Evolutionary conservation across 2,888 invertebrate genomes (phyloP).

Genomic region (Rotaria macrura): DNA sequence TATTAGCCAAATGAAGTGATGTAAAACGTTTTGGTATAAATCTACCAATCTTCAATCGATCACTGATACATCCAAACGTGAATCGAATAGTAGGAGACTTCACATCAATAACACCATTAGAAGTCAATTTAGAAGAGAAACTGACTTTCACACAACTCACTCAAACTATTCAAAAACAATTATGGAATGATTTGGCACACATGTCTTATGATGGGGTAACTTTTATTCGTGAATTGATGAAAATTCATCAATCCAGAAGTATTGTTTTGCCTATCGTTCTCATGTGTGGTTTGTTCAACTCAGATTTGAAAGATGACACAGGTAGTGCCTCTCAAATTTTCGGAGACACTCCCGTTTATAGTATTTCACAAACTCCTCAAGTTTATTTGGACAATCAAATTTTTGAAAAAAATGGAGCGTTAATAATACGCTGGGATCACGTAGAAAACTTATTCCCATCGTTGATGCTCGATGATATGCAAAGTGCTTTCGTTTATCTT

Average conservation of each 20-base stretch:
- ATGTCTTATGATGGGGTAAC: no score
- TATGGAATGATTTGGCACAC: not conserved
- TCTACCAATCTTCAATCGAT: not conserved
- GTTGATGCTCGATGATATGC: not conserved
- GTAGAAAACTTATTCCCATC: not conserved
- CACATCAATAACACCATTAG: not conserved
- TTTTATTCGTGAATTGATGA: no score
- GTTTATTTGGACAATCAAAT: not conserved
- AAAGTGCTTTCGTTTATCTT: not conserved
- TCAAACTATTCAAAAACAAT: not conserved
- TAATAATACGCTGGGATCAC: not conserved
- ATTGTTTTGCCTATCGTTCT: not conserved
- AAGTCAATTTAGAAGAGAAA: not conserved
- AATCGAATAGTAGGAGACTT: not conserved
- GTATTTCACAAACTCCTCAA: not conserved
- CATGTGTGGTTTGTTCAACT: not conserved
- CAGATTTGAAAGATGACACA: rapidly evolving
- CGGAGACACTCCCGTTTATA: not conserved
- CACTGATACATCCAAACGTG: not conserved
- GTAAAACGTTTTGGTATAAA: not conserved
- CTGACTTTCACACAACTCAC: not conserved
- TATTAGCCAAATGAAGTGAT: not conserved
- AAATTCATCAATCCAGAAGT: no score
- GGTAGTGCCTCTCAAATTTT: not conserved
- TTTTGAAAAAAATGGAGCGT: not conserved